These are phyloP conservation scores for Venusia cambrica DNA, from an alignment of 2,888 invertebrate species.

Conservation along the genomic window DNA sequence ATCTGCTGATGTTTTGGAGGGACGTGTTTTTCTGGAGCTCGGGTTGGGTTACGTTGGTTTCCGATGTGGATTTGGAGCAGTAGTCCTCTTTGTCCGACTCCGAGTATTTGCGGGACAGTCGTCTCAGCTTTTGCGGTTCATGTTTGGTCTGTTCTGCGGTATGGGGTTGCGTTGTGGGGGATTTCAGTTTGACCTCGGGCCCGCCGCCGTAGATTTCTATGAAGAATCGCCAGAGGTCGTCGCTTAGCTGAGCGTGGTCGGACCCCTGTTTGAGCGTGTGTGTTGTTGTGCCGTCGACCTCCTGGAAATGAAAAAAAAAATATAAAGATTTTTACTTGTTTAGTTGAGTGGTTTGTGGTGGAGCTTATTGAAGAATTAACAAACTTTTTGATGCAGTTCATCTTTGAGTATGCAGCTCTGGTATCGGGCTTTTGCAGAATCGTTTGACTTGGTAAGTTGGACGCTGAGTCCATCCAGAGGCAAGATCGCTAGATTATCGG, in stretches of 20 bases:
- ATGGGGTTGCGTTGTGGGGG: constrained; percentile 33
- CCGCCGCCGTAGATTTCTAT: constrained; percentile 93
- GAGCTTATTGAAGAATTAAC: too few relatives aligned
- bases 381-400: too few relatives aligned
- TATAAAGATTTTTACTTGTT: too few relatives aligned
- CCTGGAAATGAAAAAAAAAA: too few relatives aligned
- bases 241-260: constrained; percentile 89
- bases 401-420: too few relatives aligned
- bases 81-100: constrained; percentile 72
- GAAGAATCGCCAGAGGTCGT: constrained; percentile 93
- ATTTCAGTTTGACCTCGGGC: constrained; percentile 85
- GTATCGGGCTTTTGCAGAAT: too few relatives aligned
- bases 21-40: constrained; percentile 71
- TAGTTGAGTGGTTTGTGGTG: too few relatives aligned
- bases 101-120: constrained; percentile 54
- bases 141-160: constrained; percentile 29
- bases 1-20: constrained; percentile 63
- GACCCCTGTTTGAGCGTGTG: constrained; percentile 73
- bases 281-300: constrained; percentile 56
- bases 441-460: too few relatives aligned
- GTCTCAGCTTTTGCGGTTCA: constrained; percentile 20
- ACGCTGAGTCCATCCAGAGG: too few relatives aligned
- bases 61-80: constrained; percentile 64
- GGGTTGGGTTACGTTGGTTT: constrained; percentile 54
- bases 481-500: too few relatives aligned